Evolutionary conservation across 2,797 vertebrate genomes (phyloP), one percentile per base, ranked within the genome.

Genomic region (Microctenopoma stevenorrisi): DNA sequence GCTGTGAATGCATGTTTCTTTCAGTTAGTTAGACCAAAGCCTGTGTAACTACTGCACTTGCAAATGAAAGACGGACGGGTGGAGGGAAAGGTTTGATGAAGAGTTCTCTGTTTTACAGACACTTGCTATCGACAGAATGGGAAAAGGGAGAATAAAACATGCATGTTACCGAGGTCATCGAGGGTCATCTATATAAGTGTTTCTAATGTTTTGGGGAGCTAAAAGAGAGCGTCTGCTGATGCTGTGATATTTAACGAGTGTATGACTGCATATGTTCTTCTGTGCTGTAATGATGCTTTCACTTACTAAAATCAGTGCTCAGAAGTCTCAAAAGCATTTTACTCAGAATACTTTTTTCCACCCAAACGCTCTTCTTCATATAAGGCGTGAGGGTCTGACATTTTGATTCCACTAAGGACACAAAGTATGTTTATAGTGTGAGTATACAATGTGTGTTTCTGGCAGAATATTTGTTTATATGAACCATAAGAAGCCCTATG

Each of bases 1-100:
- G 54, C 59, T 68, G 48, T 64, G 46, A 74, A 70, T 83, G 46
- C 51, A 75, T 78, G 66, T 58, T 68, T 51, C 59, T 74, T 65
- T 82, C 48, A 70, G 57, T 71, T 81, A 76, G 72, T 61, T 50
- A 64, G 59, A 72, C 74, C 64, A 50, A 64, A 53, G 54, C 56
- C 25, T 43, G 25, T 58, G 46, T 54, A 40, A 43, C 52, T 43
- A 10, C 33, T 47, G 59, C 55, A 49, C 35, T 58, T 52, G 61
- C 42, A 68, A 62, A 82, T 74, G 66, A 68, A 66, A 76, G 63
- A 54, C 15, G 35, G 15, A 25, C 58, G 30, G 60, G 35, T 62
- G 48, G 16, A 65, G 43, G 46, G 38, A 50, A 55, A 30, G 57
- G 18, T 72, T 60, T 69, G 54, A 68, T 11, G 4, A 15, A 46